Evolutionary conservation across 2,797 vertebrate genomes (phyloP).

Genomic region (Nannoperca australis): DNA sequence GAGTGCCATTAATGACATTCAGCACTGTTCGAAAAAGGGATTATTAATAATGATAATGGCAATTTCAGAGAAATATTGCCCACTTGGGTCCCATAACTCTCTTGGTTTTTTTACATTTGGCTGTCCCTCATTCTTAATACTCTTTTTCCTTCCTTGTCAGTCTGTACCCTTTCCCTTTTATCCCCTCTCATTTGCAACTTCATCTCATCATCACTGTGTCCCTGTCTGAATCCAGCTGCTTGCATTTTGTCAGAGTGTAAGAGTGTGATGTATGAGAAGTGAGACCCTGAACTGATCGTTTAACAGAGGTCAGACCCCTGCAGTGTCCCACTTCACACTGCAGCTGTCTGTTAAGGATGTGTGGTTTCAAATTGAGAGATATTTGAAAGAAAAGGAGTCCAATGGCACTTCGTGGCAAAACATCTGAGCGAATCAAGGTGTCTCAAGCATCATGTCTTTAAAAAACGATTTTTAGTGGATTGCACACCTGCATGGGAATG

Average conservation of each 20-base stretch:
- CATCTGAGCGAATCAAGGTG: slow-evolving; percentile 13
- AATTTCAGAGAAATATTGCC: slow-evolving; percentile 15
- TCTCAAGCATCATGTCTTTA: slow-evolving; percentile 32
- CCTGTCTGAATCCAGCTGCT: slow-evolving; percentile 39
- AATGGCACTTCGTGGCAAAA: slow-evolving; percentile 25
- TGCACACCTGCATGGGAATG: slow-evolving; percentile 43
- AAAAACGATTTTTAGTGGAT: slow-evolving; percentile 46
- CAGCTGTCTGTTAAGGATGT: slow-evolving; percentile 28
- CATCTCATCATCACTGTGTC: background rate
- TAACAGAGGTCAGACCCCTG: slow-evolving; percentile 43
- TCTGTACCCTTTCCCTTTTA: background rate
- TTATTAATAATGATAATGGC: slow-evolving; percentile 18
- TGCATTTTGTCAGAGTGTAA: slow-evolving; percentile 25
- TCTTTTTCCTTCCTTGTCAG: background rate
- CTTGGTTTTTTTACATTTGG: slow-evolving; percentile 1
- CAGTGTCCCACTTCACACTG: slow-evolving; percentile 32
- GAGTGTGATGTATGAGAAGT: slow-evolving; percentile 25
- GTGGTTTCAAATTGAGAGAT: slow-evolving; percentile 34
- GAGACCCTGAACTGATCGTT: slow-evolving; percentile 43
- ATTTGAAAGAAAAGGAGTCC: slow-evolving; percentile 16
- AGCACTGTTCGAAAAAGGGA: background rate
- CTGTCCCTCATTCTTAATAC: background rate
- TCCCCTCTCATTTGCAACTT: background rate
- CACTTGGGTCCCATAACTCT: slow-evolving; percentile 3
- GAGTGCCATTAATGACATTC: background rate